phyloP scores from a whole-genome alignment of 2,888 invertebrate genomes.

The Drosophila mercatorum region DNA sequence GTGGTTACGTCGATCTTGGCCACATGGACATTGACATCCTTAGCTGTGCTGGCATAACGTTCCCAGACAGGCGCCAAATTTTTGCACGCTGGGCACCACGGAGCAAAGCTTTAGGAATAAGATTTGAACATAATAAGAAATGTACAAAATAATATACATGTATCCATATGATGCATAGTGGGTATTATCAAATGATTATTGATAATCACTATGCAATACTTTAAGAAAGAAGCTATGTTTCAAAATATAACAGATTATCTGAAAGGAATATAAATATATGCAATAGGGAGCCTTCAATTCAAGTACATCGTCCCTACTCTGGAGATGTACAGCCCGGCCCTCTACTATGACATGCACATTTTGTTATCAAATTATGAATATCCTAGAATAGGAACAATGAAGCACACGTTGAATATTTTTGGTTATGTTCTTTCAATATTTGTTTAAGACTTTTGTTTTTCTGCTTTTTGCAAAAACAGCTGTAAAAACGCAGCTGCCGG shows the following conservation, averaged over 20 bases:
- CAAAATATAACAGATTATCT: neutral
- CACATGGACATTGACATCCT: constrained; percentile 91
- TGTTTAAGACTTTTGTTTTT: neutral
- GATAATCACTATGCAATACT: neutral
- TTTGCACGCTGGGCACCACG: constrained; percentile 99
- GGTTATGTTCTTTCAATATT: constrained; percentile 11
- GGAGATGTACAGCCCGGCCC: too few relatives aligned
- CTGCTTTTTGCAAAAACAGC: constrained; percentile 33
- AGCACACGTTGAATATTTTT: neutral
- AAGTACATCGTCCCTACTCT: neutral
- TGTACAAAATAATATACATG: neutral
- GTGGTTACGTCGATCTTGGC: constrained; percentile 97
- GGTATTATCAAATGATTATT: neutral
- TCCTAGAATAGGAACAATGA: neutral
- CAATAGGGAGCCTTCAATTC: neutral
- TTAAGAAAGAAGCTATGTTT: neutral
- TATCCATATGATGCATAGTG: neutral
- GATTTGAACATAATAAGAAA: neutral
- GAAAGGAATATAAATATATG: neutral
- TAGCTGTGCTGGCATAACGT: constrained; percentile 90
- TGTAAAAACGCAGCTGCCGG: constrained; percentile 32
- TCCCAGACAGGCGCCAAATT: constrained; percentile 95
- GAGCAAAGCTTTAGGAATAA: constrained; percentile 91
- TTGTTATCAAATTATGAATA: neutral
- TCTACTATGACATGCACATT: neutral